phyloP scores from a whole-genome alignment of 2,113 vertebrate genomes.

The Psammodynastes pulverulentus region DNA sequence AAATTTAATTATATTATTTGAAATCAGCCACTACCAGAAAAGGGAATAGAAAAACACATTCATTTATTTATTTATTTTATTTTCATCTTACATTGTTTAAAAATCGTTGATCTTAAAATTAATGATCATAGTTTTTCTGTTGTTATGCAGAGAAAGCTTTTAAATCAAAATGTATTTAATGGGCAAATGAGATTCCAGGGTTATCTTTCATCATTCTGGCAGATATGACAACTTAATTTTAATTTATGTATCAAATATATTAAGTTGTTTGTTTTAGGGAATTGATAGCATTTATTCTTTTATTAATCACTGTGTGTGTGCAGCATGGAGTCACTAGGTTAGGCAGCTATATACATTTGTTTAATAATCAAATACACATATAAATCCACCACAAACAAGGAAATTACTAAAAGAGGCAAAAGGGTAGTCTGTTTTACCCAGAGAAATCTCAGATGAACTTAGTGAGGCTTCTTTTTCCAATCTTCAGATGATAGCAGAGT shows the following conservation, averaged over 20 bases:
- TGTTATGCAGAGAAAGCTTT: conserved; percentile 34
- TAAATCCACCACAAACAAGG: neutral
- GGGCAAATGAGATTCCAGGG: conserved; percentile 33
- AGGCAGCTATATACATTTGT: neutral
- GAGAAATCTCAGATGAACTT: neutral
- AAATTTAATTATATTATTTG: conserved; percentile 34
- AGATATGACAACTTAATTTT: conserved; percentile 9
- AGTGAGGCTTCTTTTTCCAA: neutral
- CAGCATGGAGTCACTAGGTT: neutral
- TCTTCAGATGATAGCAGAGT: neutral
- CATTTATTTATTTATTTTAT: conserved; percentile 29
- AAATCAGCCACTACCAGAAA: conserved; percentile 31
- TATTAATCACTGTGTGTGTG: conserved; percentile 30
- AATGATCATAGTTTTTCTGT: conserved; percentile 41
- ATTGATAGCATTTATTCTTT: conserved; percentile 16
- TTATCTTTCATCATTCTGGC: conserved; percentile 19
- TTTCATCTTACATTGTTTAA: neutral
- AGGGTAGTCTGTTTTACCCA: neutral
- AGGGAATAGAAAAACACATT: conserved; percentile 25
- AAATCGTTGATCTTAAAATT: conserved; percentile 35
- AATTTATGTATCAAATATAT: conserved; percentile 15
- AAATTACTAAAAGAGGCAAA: neutral
- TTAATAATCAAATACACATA: neutral
- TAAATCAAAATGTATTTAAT: conserved; percentile 32
- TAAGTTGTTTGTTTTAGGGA: conserved; percentile 20